A percentile compares a stretch with the other conserved stretches of the same genome.
Conservation (phyloP, 2,113 vertebrate genomes). For the Phrynocephalus versicolor region DNA sequence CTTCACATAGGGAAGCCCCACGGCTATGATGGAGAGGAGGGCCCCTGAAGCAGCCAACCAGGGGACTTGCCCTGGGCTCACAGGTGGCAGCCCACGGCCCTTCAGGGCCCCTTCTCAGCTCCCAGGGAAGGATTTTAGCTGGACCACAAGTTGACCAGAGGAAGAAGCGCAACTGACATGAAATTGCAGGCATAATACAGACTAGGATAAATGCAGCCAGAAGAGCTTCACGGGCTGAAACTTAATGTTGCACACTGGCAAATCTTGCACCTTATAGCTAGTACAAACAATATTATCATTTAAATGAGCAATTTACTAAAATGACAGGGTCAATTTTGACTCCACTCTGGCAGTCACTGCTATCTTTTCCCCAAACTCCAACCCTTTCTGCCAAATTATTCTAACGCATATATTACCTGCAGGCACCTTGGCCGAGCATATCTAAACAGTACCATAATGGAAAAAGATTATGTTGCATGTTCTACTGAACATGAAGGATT, state of each 20-base stretch:
- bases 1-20: not conserved
- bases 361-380: not conserved
- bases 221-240: constrained; percentile 7
- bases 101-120: no score
- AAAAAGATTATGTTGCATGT: no score
- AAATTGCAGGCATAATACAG: no score
- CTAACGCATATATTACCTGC: no score
- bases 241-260: constrained; percentile 15
- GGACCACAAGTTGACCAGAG: no score
- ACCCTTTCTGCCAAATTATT: not conserved
- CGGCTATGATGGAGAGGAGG: not conserved
- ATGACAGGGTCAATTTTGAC: not conserved
- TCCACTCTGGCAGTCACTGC: not conserved
- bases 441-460: no score
- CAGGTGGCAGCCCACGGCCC: no score
- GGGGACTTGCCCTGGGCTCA: no score
- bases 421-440: no score
- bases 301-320: not conserved
- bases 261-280: accelerated
- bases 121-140: no score
- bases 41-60: not conserved
- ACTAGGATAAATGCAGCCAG: constrained; percentile 9
- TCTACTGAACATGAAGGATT: no score
- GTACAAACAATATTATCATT: not conserved
- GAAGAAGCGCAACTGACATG: no score